These are phyloP conservation scores for Hypsibius dujardini DNA, from an alignment of 1,140 invertebrate genomes.

Conservation along the genomic window DNA sequence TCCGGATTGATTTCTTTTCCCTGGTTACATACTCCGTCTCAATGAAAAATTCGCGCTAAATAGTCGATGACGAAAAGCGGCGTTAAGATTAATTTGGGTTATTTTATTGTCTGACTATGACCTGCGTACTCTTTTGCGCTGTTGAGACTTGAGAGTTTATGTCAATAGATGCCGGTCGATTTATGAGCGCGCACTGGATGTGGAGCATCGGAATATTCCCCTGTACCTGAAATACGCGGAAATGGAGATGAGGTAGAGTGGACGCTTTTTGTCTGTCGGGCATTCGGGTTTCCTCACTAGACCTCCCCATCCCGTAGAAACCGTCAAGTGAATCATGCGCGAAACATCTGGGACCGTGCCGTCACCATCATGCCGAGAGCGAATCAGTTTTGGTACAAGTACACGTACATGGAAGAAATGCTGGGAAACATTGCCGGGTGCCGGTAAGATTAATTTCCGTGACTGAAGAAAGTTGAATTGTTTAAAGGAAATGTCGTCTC, in stretches of 20 bases:
- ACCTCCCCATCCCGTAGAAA: constrained; percentile 28
- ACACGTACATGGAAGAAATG: constrained; percentile 99
- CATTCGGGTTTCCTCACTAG: constrained; percentile 14
- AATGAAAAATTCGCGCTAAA: neutral
- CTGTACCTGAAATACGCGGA: constrained; percentile 97
- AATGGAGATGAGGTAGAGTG: constrained; percentile 91
- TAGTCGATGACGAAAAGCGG: constrained; percentile 75
- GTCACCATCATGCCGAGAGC: constrained; percentile 86
- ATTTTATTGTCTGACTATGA: neutral
- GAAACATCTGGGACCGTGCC: constrained; percentile 94
- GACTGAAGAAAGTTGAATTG: constrained; percentile 19
- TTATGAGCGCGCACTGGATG: constrained; percentile 87
- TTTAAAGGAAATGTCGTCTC: neutral
- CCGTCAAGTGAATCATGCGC: constrained; percentile 75
- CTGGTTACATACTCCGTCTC: no score
- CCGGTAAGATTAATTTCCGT: constrained; percentile 34
- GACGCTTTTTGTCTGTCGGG: neutral
- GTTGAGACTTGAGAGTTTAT: neutral
- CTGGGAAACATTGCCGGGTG: constrained; percentile 69
- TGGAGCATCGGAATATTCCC: constrained; percentile 71
- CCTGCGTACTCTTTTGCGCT: no score
- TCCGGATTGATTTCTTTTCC: no score
- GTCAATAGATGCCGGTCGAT: constrained; percentile 51
- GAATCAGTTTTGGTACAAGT: constrained; percentile 99
- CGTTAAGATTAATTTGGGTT: no score